Base-by-base conservation (phyloP, 2,888 invertebrate genomes). In the Nasonia oneida region DNA sequence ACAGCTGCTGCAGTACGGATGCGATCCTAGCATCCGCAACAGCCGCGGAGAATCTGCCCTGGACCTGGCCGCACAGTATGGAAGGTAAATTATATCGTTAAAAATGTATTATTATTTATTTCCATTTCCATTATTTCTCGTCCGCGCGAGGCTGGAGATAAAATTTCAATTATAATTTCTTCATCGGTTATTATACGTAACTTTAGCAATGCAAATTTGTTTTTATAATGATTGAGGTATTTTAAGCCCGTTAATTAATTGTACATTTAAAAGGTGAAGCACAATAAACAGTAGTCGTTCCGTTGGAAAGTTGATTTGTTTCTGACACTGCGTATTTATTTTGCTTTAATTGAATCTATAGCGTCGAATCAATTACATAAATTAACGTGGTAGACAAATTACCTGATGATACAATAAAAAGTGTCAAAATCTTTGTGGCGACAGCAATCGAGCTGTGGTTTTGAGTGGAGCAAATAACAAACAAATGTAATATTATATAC, bases 1-100 rank as follows among this genome's bases (percentile, higher is more conserved):
- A 74, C 95, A 97, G 91, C 95, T 99, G 89, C 94, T 99, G 89
- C 96, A 97, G 90, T 96, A 97, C 91, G 96, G 97, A 87, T 98
- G 98, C 90, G 98, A 99, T 94, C 97, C 98, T 73, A 96, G 96
- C 89, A 96, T 98, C 91, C 95, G 96, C 89, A 98, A 98, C 94
- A 95, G 95, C 89, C 96, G 97, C 87, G 97, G 97, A 81, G 99
- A 99, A 93, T 98, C 98, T 57, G 97, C 99, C 0, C 94, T 99
- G 91, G 99, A 99, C 93, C 95, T 99, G 87, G 99, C 99, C 12
- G 97, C 98, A 81, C 98, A 98, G 94, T 98, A 97, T 93, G 98
- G 97, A 91, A 95, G 96, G 96, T 96, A 93, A 94, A 94, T 92
- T 87, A 88, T 79, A 75, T 80, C 57, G 39, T 82, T 81, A 39